Base-by-base conservation (phyloP, 35 echinoderm and acorn worm species). In the Amphiura filiformis region DNA sequence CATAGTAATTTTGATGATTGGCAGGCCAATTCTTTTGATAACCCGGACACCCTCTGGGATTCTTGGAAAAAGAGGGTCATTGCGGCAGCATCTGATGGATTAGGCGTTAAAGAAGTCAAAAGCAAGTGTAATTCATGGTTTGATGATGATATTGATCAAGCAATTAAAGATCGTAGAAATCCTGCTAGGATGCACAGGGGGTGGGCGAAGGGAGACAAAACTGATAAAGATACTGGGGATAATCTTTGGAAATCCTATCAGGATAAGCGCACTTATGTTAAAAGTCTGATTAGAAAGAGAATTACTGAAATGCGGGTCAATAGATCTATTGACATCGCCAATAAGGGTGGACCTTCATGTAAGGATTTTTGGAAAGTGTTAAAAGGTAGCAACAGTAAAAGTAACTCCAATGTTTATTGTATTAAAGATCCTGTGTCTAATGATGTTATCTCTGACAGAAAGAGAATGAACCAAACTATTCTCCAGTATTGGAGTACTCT, bases 21-120 rank as follows among this genome's bases (percentile, higher is more conserved):
- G 81, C 3, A 49, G 31, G 42, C 42, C 0, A 30, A 83, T n/a
- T 32, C 38, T 20, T 83, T 83, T 83, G 39, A 83, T 56, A 23
- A 83, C 35, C 34, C 34, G 1, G 56, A 83, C 35, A 32, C 7
- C 0, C 81, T 83, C 5, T 83, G 81, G 44, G 31, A 49, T 0
- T 83, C 81, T 1, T 83, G 81, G 81, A 83, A 83, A 83, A 30
- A 83, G n/a, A 83, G 33, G 49, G 42, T 83, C 15, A 49, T 83
- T 1, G 11, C 44, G 15, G 81, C 81, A 4, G 81, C 81, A 20
- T 56, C 44, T 32, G 26, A 56, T 49, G 42, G 81, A 38, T 38
- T 83, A 56, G 81, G 44, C 1, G 32, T 5, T 34, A 83, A 83
- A 83, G 81, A 83, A 32, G 44, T 34, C 56, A 83, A 83, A 4